These are phyloP conservation scores for Varanus salvator DNA, from an alignment of 2,113 vertebrate species.

Conservation along the genomic window DNA sequence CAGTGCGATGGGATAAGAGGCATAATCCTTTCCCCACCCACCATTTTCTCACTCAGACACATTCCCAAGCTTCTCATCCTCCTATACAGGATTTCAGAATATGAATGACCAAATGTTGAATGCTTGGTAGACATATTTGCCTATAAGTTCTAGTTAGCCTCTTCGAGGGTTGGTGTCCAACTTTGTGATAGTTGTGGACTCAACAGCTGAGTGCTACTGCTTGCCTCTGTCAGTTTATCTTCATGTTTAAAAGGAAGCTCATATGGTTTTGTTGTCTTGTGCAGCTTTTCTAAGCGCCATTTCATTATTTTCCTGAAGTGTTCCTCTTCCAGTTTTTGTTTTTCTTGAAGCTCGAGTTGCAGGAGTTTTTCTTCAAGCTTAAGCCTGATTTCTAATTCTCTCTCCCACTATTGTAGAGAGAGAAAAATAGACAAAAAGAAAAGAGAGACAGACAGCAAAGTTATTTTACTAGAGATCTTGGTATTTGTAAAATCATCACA, in stretches of 20 bases:
- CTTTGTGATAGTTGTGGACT: slow-evolving; percentile 14
- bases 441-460: slow-evolving; percentile 3
- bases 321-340: slow-evolving; percentile 35
- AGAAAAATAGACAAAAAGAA: neutral
- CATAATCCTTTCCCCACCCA: too few species aligned
- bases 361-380: slow-evolving; percentile 33
- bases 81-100: neutral
- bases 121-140: neutral
- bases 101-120: too few species aligned
- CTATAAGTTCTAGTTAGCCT: neutral
- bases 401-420: slow-evolving; percentile 56
- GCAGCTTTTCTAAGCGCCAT: slow-evolving; percentile 57
- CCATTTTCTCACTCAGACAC: neutral
- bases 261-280: slow-evolving; percentile 60
- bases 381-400: slow-evolving; percentile 36
- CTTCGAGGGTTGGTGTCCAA: neutral
- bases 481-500: neutral
- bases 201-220: slow-evolving; percentile 5
- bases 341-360: slow-evolving; percentile 39
- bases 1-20: neutral
- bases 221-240: neutral
- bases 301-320: slow-evolving; percentile 58
- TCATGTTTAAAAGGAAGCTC: slow-evolving; percentile 36
- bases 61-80: neutral
- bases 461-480: neutral